Conservation (phyloP, 1,140 invertebrate genomes). For the Catajapyx aquilonaris region DNA sequence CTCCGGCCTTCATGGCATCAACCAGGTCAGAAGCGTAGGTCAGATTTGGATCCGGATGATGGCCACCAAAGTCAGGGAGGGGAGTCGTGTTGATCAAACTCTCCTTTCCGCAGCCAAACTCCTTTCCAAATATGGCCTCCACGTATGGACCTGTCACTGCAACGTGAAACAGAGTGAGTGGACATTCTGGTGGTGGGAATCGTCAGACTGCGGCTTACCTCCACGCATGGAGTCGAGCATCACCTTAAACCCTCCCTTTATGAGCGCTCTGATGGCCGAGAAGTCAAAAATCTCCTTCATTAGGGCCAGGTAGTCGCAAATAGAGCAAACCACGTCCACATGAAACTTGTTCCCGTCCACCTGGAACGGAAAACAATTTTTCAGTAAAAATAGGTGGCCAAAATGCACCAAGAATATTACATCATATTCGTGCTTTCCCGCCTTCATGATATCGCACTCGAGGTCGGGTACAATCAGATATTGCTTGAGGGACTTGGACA, state of each 20-base stretch:
- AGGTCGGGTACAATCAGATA: conserved; percentile 64
- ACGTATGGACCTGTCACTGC: conserved; percentile 93
- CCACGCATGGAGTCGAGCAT: conserved; percentile 88
- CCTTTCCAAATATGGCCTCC: conserved; percentile 64
- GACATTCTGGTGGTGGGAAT: too few relatives aligned
- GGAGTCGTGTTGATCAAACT: conserved; percentile 50
- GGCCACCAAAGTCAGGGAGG: conserved; percentile 84
- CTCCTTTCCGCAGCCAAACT: conserved; percentile 47
- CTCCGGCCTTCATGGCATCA: conserved; percentile 45
- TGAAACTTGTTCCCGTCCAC: conserved; percentile 50
- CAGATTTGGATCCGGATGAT: conserved; percentile 96
- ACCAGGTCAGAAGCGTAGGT: conserved; percentile 89
- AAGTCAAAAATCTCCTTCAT: conserved; percentile 99
- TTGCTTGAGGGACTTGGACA: conserved; percentile 51
- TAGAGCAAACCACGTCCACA: conserved; percentile 81
- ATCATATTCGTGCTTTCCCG: conserved; percentile 34
- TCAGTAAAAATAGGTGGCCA: conserved; percentile 4
- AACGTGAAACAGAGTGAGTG: too few relatives aligned
- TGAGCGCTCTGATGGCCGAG: conserved; percentile 44
- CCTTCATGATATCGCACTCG: conserved; percentile 47
- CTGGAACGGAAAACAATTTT: conserved; percentile 21
- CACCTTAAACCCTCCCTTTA: conserved; percentile 63
- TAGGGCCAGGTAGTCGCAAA: conserved; percentile 67
- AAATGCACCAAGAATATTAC: conserved; percentile 18
- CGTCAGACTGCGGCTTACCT: conserved; percentile 38